These are phyloP conservation scores for Prolemur simus DNA, from an alignment of 2,113 vertebrate species.

Conservation along the genomic window DNA sequence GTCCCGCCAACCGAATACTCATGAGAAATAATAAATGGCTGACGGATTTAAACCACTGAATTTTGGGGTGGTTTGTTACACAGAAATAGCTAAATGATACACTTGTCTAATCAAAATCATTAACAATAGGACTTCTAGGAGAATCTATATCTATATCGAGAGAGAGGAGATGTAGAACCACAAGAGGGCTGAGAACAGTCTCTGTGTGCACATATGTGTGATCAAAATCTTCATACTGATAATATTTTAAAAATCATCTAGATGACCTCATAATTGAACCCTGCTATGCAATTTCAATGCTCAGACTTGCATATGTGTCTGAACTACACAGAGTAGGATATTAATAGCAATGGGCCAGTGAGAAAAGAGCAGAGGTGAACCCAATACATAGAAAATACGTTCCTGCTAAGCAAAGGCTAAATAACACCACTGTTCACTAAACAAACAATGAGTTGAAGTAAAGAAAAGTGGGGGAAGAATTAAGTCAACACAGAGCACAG, in stretches of 20 bases:
- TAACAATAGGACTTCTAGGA: not conserved
- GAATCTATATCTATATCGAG: not conserved
- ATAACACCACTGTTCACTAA: not conserved
- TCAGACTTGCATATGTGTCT: not conserved
- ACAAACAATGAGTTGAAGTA: not conserved
- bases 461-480: not conserved
- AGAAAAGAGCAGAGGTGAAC: not conserved
- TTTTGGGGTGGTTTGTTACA: not conserved
- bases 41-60: not conserved
- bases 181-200: not conserved
- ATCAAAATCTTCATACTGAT: not conserved
- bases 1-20: not conserved
- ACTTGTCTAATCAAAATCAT: not conserved
- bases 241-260: not conserved
- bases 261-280: not conserved
- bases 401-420: constrained; percentile 18
- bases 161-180: not conserved
- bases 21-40: not conserved
- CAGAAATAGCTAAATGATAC: not conserved
- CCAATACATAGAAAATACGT: not conserved
- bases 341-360: not conserved
- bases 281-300: too few species aligned
- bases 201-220: not conserved
- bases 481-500: not conserved
- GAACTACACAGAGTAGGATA: not conserved